These are phyloP conservation scores for Otocyon megalotis DNA, from an alignment of 2,113 vertebrate species.

Conservation along the genomic window DNA sequence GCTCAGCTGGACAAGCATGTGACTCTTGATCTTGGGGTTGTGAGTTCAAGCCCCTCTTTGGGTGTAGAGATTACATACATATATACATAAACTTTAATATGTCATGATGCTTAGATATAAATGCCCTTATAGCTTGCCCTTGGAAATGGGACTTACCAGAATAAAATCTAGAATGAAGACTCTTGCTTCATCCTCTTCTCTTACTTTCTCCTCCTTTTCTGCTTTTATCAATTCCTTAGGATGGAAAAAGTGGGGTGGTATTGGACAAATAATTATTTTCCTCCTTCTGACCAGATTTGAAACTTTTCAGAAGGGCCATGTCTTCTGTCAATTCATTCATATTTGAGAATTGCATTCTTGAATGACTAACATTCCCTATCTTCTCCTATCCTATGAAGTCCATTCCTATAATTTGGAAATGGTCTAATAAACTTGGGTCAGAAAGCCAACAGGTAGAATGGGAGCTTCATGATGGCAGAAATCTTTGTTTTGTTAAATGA, in stretches of 20 bases:
- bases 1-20: background rate
- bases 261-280: background rate
- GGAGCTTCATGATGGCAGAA: background rate
- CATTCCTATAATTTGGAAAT: background rate
- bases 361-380: background rate
- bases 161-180: background rate
- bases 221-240: background rate
- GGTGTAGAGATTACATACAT: background rate
- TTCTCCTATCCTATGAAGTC: background rate
- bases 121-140: background rate
- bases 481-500: background rate
- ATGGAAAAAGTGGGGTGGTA: too few relatives aligned
- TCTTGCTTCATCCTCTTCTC: background rate
- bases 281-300: background rate
- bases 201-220: background rate
- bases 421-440: constrained; percentile 2
- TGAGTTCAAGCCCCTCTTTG: background rate
- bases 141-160: background rate
- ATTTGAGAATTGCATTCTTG: background rate
- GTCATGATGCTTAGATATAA: background rate
- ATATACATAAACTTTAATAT: background rate
- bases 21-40: background rate
- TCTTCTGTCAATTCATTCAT: background rate
- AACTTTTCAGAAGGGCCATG: background rate
- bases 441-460: background rate